phyloP scores from a whole-genome alignment of 1,140 invertebrate species.

The Drosophila subobscura region DNA sequence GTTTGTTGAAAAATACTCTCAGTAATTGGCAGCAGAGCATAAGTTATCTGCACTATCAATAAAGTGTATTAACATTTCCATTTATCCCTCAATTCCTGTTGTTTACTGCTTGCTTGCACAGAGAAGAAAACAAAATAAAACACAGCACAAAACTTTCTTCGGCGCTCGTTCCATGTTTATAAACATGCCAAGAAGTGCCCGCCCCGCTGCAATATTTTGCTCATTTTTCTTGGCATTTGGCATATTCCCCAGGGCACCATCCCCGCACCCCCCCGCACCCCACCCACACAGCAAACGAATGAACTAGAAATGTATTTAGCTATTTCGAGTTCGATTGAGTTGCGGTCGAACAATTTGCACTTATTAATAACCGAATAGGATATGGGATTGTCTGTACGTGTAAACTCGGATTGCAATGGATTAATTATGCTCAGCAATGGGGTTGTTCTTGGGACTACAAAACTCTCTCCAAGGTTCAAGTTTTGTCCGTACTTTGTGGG shows the following conservation, averaged over 20 bases:
- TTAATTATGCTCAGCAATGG: too few relatives aligned
- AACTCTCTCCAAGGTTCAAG: too few relatives aligned
- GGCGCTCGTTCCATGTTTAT: conserved; percentile 43
- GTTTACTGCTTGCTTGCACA: conserved; percentile 41
- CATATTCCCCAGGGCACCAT: too few relatives aligned
- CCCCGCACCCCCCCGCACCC: too few relatives aligned
- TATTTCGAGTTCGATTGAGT: conserved; percentile 9
- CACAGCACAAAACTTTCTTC: conserved; percentile 4
- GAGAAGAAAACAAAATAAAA: background rate
- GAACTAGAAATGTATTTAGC: too few relatives aligned
- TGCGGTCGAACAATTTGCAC: conserved; percentile 12
- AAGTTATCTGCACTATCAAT: background rate
- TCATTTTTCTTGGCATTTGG: conserved; percentile 3
- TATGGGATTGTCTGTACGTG: background rate
- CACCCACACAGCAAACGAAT: too few relatives aligned
- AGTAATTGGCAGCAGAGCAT: too few relatives aligned
- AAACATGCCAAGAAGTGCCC: conserved; percentile 7
- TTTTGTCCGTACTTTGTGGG: too few relatives aligned
- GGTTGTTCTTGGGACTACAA: too few relatives aligned
- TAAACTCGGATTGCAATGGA: too few relatives aligned
- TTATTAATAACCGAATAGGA: background rate
- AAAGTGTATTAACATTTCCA: conserved; percentile 10
- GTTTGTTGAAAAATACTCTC: too few relatives aligned
- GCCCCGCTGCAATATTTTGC: background rate
- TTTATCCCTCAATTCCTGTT: background rate